These are phyloP conservation scores for Actenoides lindsayi DNA, from an alignment of 2,113 vertebrate species.

Conservation along the genomic window DNA sequence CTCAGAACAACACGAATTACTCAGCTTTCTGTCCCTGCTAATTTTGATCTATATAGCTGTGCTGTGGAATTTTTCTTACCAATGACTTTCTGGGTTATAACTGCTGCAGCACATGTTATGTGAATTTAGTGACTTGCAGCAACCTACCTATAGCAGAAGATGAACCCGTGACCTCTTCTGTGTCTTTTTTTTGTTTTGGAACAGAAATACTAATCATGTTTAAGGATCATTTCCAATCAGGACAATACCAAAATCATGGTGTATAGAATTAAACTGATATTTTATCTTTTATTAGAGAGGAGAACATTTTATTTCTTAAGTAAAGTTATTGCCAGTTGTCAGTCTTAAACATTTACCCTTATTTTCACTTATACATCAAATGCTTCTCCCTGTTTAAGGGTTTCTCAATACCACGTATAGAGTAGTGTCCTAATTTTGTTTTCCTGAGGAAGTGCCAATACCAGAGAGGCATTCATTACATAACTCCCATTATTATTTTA, in stretches of 20 bases:
- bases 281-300: neutral
- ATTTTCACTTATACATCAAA: neutral
- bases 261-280: neutral
- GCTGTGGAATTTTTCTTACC: neutral
- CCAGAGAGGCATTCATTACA: accelerated
- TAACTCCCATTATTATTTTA: neutral
- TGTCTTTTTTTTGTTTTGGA: neutral
- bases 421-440: neutral
- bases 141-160: neutral
- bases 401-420: too few relatives aligned
- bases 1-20: neutral
- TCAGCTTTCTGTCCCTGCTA: neutral
- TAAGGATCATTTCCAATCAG: neutral
- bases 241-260: neutral
- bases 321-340: neutral
- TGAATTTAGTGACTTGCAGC: neutral
- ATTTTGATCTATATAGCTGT: neutral
- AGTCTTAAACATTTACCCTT: neutral
- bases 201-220: neutral
- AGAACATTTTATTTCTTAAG: neutral
- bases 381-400: neutral
- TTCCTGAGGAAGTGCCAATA: neutral
- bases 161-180: neutral
- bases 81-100: neutral
- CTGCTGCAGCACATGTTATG: accelerated